These are phyloP conservation scores for Himalopsyche tibetana DNA, from an alignment of 2,888 invertebrate genomes.

Conservation along the genomic window DNA sequence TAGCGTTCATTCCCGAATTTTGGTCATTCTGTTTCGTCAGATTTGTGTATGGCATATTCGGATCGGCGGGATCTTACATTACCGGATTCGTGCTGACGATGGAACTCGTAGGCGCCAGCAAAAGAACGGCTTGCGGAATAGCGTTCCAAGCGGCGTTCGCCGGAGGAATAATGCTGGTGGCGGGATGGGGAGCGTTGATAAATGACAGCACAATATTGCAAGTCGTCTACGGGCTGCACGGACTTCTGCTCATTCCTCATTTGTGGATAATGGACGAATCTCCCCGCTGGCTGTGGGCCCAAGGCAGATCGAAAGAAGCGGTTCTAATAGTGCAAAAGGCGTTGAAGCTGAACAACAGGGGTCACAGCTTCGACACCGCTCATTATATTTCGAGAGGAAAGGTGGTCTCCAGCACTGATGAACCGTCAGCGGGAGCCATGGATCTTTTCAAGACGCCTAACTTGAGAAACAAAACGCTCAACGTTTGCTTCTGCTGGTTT, in stretches of 20 bases:
- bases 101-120: conserved; percentile 89
- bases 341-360: conserved; percentile 83
- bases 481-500: conserved; percentile 90
- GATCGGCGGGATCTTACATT: conserved; percentile 87
- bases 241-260: conserved; percentile 84
- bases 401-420: conserved; percentile 72
- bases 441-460: conserved; percentile 90
- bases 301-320: conserved; percentile 85
- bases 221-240: conserved; percentile 86
- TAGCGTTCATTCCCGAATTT: conserved; percentile 87
- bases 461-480: conserved; percentile 86
- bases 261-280: conserved; percentile 95
- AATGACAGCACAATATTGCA: conserved; percentile 85
- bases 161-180: conserved; percentile 87
- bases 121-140: conserved; percentile 87
- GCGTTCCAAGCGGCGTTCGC: conserved; percentile 89
- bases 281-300: conserved; percentile 92
- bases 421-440: conserved; percentile 77
- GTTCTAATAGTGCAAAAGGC: conserved; percentile 85
- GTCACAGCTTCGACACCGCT: conserved; percentile 80
- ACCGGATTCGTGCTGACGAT: conserved; percentile 84
- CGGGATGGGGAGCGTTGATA: conserved; percentile 88
- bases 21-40: conserved; percentile 82
- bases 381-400: conserved; percentile 81
- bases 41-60: conserved; percentile 87